Conservation (phyloP, 2,113 vertebrate species). For the Esox niger region DNA sequence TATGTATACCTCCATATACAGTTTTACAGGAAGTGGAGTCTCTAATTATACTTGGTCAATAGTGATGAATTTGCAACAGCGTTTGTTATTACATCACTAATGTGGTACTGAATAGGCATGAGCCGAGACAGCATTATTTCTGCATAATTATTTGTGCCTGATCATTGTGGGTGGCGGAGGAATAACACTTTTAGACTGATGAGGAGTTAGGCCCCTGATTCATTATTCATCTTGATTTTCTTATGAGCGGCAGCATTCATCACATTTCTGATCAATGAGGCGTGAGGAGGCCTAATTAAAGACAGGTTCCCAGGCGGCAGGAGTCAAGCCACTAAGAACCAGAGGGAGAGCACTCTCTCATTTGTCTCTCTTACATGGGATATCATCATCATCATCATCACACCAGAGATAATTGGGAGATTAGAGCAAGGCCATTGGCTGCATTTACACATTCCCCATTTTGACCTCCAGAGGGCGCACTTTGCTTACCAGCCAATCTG, state of each 20-base stretch:
- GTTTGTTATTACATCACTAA: slow-evolving; percentile 55
- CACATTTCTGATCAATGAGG: slow-evolving; percentile 86
- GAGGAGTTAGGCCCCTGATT: slow-evolving; percentile 47
- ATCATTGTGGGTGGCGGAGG: slow-evolving; percentile 33
- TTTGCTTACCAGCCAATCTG: slow-evolving; percentile 24
- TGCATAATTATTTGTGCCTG: slow-evolving; percentile 23
- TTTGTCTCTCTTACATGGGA: slow-evolving; percentile 52
- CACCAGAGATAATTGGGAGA: not conserved
- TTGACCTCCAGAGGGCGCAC: slow-evolving; percentile 53
- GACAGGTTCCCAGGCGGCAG: slow-evolving; percentile 76
- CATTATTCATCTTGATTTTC: slow-evolving; percentile 62
- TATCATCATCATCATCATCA: not conserved
- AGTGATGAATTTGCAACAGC: slow-evolving; percentile 53
- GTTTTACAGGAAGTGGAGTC: too few species aligned
- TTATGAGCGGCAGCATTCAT: slow-evolving; percentile 80
- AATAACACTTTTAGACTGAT: slow-evolving; percentile 51
- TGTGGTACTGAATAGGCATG: slow-evolving; percentile 52
- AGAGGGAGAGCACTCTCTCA: slow-evolving; percentile 24
- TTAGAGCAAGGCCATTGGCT: slow-evolving; percentile 1
- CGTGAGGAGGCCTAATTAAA: slow-evolving; percentile 85
- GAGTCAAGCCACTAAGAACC: not conserved
- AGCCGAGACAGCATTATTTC: slow-evolving; percentile 62
- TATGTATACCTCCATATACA: too few species aligned
- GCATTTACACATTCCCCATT: not conserved
- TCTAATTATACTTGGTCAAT: slow-evolving; percentile 50